Evolutionary conservation across 2,888 invertebrate genomes (phyloP).

Genomic region (Cephalotes varians): DNA sequence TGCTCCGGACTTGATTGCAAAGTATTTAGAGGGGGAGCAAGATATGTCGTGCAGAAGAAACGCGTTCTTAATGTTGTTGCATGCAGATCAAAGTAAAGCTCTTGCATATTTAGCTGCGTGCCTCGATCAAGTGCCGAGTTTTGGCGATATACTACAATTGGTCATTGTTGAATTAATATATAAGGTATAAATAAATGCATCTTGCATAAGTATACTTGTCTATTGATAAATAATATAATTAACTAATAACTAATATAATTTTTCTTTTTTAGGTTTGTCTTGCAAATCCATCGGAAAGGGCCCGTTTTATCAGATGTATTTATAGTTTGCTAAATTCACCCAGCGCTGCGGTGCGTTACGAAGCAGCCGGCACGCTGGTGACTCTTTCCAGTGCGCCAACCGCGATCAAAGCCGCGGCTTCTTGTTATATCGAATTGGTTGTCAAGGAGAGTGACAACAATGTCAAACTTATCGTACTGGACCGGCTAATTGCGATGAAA

Average conservation of each 20-base stretch:
- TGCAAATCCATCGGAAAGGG: conserved; percentile 97
- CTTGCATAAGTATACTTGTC: not conserved
- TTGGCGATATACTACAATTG: conserved; percentile 98
- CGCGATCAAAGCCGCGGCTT: conserved; percentile 98
- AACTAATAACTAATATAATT: not conserved
- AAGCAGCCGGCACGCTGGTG: conserved; percentile 99
- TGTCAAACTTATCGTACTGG: conserved; percentile 99
- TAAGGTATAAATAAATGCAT: conserved; percentile 89
- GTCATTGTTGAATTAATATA: conserved; percentile 99
- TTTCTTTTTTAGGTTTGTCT: conserved; percentile 92
- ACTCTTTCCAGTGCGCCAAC: conserved; percentile 99
- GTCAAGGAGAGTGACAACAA: conserved; percentile 99
- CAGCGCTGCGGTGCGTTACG: conserved; percentile 98
- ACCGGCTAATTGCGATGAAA: conserved; percentile 95
- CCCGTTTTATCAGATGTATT: conserved; percentile 99
- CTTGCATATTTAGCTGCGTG: conserved; percentile 96
- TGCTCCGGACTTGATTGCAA: conserved; percentile 98
- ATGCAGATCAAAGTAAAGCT: conserved; percentile 98
- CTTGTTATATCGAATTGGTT: conserved; percentile 99
- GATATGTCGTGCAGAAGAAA: conserved; percentile 99
- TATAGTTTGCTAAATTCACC: conserved; percentile 98
- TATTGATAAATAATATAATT: not conserved
- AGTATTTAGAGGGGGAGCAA: conserved; percentile 97
- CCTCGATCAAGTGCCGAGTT: conserved; percentile 96
- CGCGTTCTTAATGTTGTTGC: conserved; percentile 99